phyloP scores from a whole-genome alignment of 2,797 vertebrate genomes.

The Apogon hyalosoma region DNA sequence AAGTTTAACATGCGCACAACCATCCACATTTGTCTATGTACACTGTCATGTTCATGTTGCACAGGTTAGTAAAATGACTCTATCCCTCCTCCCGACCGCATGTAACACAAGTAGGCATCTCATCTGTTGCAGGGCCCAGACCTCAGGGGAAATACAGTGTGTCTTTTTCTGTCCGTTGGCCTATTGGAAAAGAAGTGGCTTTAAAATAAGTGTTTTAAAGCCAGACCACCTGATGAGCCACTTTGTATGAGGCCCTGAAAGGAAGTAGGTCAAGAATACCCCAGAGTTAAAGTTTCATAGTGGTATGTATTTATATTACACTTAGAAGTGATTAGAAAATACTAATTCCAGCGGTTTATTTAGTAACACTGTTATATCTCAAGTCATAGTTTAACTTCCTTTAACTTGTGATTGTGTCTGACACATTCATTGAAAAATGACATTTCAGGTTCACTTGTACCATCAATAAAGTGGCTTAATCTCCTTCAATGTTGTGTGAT shows the following conservation, averaged over 20 bases:
- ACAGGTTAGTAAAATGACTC: constrained; percentile 39
- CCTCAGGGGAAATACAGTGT: constrained; percentile 39
- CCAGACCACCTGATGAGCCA: constrained; percentile 32
- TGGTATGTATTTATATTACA: constrained; percentile 32
- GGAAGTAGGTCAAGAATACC: constrained; percentile 58
- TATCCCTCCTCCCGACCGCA: constrained; percentile 16
- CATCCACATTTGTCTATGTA: background rate
- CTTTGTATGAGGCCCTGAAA: constrained; percentile 28
- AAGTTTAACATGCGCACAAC: background rate
- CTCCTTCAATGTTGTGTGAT: too few species aligned
- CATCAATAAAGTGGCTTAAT: too few species aligned
- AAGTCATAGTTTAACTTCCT: background rate
- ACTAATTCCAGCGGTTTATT: background rate
- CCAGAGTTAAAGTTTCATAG: constrained; percentile 38
- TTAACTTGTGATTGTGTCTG: background rate
- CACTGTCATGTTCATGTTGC: constrained; percentile 4
- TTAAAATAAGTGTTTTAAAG: constrained; percentile 59
- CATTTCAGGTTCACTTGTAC: too few species aligned
- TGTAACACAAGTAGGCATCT: constrained; percentile 58
- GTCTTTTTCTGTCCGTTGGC: constrained; percentile 39
- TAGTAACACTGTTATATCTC: background rate
- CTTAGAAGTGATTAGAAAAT: constrained; percentile 1
- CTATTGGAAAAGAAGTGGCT: constrained; percentile 33
- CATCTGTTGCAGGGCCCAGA: constrained; percentile 38
- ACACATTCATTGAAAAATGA: too few species aligned